Evolutionary conservation across 2,113 vertebrate species (phyloP), one percentile per base, ranked within the genome.

Genomic region (Podiceps cristatus): DNA sequence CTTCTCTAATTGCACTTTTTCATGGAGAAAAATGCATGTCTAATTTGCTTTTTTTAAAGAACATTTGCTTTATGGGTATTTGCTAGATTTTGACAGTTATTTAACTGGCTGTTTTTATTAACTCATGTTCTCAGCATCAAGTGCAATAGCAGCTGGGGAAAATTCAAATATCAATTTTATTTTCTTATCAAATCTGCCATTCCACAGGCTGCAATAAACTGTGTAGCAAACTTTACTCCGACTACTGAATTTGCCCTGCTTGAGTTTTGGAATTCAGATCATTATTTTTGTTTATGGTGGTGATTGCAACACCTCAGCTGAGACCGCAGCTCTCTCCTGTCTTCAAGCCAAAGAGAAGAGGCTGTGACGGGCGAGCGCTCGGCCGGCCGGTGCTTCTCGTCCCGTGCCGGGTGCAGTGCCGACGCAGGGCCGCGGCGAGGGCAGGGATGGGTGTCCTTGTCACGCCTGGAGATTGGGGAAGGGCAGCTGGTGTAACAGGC

Each of bases 61-160:
- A 76, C 91, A 59, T 88, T 97, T 97, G 86, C 73, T 88, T 93
- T 97, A 97, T 97, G 95, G 92, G 58, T 86, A 87, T 98, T 98
- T 98, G 97, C 97, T 96, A 74, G 97, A 94, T 93, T 97, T 94
- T 97, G 98, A 95, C 96, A 97, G 74, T 98, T 97, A 97, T 95
- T 98, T 98, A 97, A 97, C 97, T 98, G 88, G 90, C 93, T 98
- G 96, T 69, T 97, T 97, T 98, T 98, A 98, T 98, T 97, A 98
- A 97, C 96, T 97, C 88, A 0, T 96, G 96, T 96, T 98, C 95
- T 86, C 81, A 64, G 95, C 81, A 67, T 96, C 90, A 72, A 97
- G 93, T 93, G 94, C 92, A 95, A 94, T 94, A 97, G 88, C 97
- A 97, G 97, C 96, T 93, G 95, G 96, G 84, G 84, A 95, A 97